Evolutionary conservation across 92 coral and sea anemone genomes (phyloP).

Genomic region (Umimayanthus chanpuru): DNA sequence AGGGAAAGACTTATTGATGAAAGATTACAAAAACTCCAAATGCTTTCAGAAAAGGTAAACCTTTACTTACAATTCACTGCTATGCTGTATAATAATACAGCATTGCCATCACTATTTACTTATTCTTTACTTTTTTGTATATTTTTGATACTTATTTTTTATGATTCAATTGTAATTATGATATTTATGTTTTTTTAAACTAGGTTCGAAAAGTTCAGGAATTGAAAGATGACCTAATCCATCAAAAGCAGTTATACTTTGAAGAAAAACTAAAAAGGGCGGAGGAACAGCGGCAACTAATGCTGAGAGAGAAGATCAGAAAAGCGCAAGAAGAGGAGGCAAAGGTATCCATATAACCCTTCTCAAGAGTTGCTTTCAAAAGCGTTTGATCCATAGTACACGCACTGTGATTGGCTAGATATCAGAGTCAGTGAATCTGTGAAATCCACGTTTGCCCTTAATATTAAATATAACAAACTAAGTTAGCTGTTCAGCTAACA

Average conservation of each 20-base stretch:
- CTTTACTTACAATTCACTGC: background rate
- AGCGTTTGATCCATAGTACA: background rate
- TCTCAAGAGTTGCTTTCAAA: too few species aligned
- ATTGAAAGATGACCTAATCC: conserved; percentile 84
- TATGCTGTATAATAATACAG: too few species aligned
- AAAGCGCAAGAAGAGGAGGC: conserved; percentile 98
- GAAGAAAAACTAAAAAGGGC: conserved; percentile 90
- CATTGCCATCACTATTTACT: background rate
- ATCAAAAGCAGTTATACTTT: conserved; percentile 78
- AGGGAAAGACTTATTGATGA: conserved; percentile 91
- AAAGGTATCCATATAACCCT: conserved; percentile 59
- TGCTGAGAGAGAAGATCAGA: conserved; percentile 87
- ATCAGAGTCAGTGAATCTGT: background rate
- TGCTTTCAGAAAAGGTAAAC: conserved; percentile 92
- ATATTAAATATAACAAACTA: too few species aligned
- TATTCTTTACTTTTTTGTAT: too few species aligned
- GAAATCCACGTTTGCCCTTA: background rate
- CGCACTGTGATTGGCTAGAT: background rate
- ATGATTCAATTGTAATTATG: background rate
- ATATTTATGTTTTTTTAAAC: background rate
- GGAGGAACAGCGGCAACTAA: conserved; percentile 78
- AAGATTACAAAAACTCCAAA: conserved; percentile 86
- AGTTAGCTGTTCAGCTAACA: too few species aligned
- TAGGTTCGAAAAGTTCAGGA: conserved; percentile 94
- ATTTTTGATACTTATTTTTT: background rate